These are phyloP conservation scores for Oscheius myriophilus DNA, from an alignment of 2,888 invertebrate species.

Conservation along the genomic window DNA sequence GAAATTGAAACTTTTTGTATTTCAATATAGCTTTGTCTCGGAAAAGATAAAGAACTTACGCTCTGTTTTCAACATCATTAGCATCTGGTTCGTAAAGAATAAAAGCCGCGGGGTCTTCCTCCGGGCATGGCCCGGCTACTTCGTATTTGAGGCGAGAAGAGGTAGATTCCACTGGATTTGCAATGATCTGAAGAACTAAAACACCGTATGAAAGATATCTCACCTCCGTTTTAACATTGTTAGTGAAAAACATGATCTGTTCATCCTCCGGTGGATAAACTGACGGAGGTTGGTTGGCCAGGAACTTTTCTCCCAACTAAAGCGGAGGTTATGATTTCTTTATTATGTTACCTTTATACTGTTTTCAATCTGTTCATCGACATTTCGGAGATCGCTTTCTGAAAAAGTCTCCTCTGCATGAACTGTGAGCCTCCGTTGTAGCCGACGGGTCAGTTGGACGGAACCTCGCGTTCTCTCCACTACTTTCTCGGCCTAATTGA, in stretches of 20 bases:
- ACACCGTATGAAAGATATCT: not conserved
- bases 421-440: constrained; percentile 46
- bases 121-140: constrained; percentile 1
- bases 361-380: constrained; percentile 56
- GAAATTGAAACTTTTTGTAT: not conserved
- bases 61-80: constrained; percentile 12
- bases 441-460: constrained; percentile 53
- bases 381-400: constrained; percentile 47
- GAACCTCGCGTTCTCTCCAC: constrained; percentile 61
- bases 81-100: constrained; percentile 9
- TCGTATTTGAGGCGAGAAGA: not conserved
- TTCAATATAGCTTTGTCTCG: no score
- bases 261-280: constrained; percentile 10
- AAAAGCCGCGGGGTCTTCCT: constrained; percentile 7
- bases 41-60: not conserved
- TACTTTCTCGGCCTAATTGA: constrained; percentile 40
- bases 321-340: not conserved
- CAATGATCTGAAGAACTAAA: no score
- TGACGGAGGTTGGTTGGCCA: constrained; percentile 21
- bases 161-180: not conserved
- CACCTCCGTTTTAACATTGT: not conserved
- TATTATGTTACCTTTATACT: constrained; percentile 38
- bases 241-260: constrained; percentile 24
- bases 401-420: constrained; percentile 41
- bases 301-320: constrained; percentile 21